Base-by-base conservation (phyloP, 2,888 invertebrate species). In the Aproaerema taeniolella region DNA sequence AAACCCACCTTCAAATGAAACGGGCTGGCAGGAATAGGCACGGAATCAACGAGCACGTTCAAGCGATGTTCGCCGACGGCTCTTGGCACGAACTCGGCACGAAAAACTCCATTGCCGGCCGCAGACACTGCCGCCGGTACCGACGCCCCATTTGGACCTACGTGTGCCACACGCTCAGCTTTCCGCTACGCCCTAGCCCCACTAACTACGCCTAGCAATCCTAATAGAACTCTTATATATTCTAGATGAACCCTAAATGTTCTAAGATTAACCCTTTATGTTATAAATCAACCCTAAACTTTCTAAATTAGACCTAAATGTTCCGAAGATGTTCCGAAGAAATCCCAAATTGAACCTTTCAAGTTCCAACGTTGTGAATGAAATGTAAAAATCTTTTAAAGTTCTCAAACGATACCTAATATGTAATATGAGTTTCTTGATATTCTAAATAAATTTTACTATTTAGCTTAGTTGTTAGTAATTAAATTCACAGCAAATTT, bases 51-150 rank as follows among this genome's bases (percentile, higher is more conserved):
- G 43, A 92, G 92, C 46, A 97, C 95, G 58, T 95, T 93, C 47
- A 98, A 93, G 45, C 94, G 91, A 76, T 98, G 97, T 64, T 97
- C 96, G 31, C 97, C 97, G 44, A 97, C 97, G 34, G 94, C 92
- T 54, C 93, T 88, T 8, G 98, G 97, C 46, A 93, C 93, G 76
- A 98, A 98, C 75, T 98, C 96, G 2, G 97, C 96, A 49, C 92
- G 91, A 83, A 95, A 95, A 47, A 92, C 91, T 34, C 92, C 93
- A 47, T 93, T 89, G 50, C 94, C 94, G 45, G 93, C 91, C 64
- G 95, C 91, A 63, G 94, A 92, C 49, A 96, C 95, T 74, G 95
- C 95, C 51, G 95, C 95, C 43, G 95, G 95, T 58, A 96, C 93
- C 47, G 95, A 92, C 79, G 95, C 94, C 63, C 95, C 96, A 71